Evolutionary conservation across 2,797 vertebrate genomes (phyloP), one percentile per base, ranked within the genome.

Genomic region (Chaetophractus vellerosus): DNA sequence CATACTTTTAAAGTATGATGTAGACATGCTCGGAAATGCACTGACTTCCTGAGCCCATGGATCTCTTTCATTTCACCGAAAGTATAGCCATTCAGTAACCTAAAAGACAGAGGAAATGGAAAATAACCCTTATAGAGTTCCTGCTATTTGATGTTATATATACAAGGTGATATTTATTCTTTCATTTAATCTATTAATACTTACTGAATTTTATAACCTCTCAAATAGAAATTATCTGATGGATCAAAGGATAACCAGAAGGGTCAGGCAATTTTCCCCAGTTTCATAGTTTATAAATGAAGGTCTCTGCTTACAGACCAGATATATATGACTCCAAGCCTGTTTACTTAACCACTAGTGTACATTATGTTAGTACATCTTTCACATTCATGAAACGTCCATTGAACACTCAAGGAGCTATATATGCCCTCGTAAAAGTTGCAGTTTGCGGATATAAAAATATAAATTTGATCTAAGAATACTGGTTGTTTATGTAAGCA

Each of bases 21-120:
- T 50, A 96, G 82, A 88, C 71, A 63, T 87, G 24, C 3, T 82
- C 55, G 71, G 75, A 93, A 86, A 71, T n/a, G 6, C 55, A 57
- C 59, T 81, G 31, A n/a, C 31, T 66, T 66, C n/a, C n/a, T 33
- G 64, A 66, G 6, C 31, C 23, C 12, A 64, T 36, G 5, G 8
- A 6, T 82, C 31, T 64, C 45, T 78, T 72, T 79, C 52, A 57
- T 38, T 72, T 19, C 24, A n/a, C 66, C 50, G 23, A 1, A 55
- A 90, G 8, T 11, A 50, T 48, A 48, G 72, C 64, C 38, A 63
- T 59, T 91, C 33, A 91, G 52, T 63, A 52, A 45, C 69, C 9
- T 63, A 33, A 91, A 76, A 76, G 52, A 59, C 24, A 26, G 5
- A 52, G 16, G 41, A 84, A 93, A 93, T 21, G 16, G 38, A 89